phyloP scores from a whole-genome alignment of 2,797 vertebrate species.

The Anguilla megastoma region DNA sequence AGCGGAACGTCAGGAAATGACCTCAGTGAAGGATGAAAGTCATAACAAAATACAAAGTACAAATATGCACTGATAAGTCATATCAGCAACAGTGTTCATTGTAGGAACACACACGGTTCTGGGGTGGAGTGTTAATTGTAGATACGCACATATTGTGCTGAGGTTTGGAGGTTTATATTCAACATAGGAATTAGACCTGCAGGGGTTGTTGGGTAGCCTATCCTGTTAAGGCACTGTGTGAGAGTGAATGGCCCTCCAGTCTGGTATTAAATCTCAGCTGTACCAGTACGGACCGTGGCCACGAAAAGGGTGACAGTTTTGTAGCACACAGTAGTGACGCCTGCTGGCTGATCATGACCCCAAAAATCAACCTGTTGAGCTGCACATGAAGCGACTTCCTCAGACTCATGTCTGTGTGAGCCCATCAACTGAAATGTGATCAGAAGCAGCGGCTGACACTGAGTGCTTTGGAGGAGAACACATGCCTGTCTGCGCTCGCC shows the following conservation, averaged over 20 bases:
- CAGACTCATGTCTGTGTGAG: not conserved
- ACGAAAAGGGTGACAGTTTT: not conserved
- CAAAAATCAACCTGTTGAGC: not conserved
- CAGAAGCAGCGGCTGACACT: not conserved
- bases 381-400: not conserved
- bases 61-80: not conserved
- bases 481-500: not conserved
- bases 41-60: not conserved
- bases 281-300: not conserved
- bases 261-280: not conserved
- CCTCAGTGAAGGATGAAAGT: not conserved
- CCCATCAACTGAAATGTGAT: not conserved
- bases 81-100: not conserved
- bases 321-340: not conserved
- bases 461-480: not conserved
- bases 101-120: not conserved
- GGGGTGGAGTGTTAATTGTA: too few relatives aligned
- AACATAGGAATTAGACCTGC: not conserved
- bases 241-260: not conserved
- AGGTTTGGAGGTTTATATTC: not conserved
- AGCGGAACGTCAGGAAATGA: not conserved
- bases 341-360: not conserved
- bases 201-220: not conserved
- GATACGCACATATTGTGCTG: not conserved
- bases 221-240: too few relatives aligned